Evolutionary conservation across 2,888 invertebrate genomes (phyloP).

Genomic region (Chrysomela aeneicollis): DNA sequence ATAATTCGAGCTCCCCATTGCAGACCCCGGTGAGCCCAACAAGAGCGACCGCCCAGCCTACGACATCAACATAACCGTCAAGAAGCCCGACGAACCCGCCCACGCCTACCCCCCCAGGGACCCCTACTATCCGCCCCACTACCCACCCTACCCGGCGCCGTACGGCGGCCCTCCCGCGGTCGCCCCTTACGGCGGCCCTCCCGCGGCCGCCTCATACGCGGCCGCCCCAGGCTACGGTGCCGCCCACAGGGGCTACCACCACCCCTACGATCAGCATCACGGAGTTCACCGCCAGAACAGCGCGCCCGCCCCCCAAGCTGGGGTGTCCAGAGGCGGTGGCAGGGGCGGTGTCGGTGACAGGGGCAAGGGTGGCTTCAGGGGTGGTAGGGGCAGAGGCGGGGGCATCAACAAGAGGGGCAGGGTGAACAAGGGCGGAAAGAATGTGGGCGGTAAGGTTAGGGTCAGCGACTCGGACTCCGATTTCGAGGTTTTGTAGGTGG

Average conservation of each 20-base stretch:
- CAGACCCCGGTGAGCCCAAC: constrained; percentile 11
- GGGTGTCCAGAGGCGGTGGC: not conserved
- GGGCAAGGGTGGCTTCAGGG: constrained; percentile 11
- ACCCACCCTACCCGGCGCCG: not conserved
- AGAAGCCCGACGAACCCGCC: not conserved
- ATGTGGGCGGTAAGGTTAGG: constrained; percentile 19
- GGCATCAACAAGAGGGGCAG: constrained; percentile 21
- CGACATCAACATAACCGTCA: constrained; percentile 8
- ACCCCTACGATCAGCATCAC: constrained; percentile 14
- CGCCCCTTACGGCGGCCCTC: not conserved
- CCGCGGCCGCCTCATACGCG: not conserved
- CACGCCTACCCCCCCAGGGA: not conserved
- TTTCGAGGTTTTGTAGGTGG: constrained; percentile 10
- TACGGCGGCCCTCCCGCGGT: not conserved
- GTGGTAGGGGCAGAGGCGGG: constrained; percentile 15
- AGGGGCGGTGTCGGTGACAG: constrained; percentile 6
- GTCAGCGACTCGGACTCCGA: constrained; percentile 26
- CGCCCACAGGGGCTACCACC: not conserved
- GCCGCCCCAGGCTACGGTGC: not conserved
- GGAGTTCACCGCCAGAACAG: not conserved
- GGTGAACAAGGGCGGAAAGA: constrained; percentile 18
- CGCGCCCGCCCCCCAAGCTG: not conserved
- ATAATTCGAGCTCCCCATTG: not conserved
- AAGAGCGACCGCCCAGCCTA: not conserved
- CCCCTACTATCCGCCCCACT: constrained; percentile 2